Base-by-base conservation (phyloP, 2,797 vertebrate species). In the Salmo trutta region DNA sequence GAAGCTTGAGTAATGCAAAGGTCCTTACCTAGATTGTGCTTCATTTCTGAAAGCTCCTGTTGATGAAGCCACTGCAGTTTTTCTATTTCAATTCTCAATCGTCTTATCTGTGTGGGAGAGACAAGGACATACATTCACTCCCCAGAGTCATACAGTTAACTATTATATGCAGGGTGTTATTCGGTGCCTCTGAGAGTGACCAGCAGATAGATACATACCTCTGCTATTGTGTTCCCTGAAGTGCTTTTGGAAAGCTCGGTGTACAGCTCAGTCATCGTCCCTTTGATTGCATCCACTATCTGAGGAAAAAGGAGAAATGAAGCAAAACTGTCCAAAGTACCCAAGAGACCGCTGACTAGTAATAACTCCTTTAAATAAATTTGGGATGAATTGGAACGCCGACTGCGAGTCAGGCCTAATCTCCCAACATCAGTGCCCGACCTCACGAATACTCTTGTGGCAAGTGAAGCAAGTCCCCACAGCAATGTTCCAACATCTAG, bases 271-370 rank as follows among this genome's bases (percentile, higher is more conserved):
- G 95, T 98, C 97, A 99, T 97, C 51, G 98, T 98, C 81, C 98
- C 98, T 93, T 99, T 99, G 83, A 99, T 98, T 64, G 97, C 96
- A 87, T 99, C 98, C 98, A 99, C 97, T 93, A 99, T 99, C 98
- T 99, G 88, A 19, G 29, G 29, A 78, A 93, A 84, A 87, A 1
- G 88, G 67, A 47, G 10, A 47, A 8, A 8, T 41, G 41, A 66
- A 6, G 16, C 8, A 67, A 67, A 41, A 41, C 8, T 41, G 41
- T 41, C 41, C 41, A 41, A 41, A 10, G 41, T 41, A 41, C 21
- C n/a, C 3, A 66, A 31, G 64, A 15, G 27, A 27, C 64, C 64
- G 5, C 12, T 31, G 64, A 27, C 29, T 33, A 33, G 29, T 33
- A 31, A 33, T 8, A 31, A 31, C 14, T 67, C 17, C 15, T 3